Evolutionary conservation across 2,113 vertebrate species (phyloP).

Genomic region (Shinisaurus crocodilurus): DNA sequence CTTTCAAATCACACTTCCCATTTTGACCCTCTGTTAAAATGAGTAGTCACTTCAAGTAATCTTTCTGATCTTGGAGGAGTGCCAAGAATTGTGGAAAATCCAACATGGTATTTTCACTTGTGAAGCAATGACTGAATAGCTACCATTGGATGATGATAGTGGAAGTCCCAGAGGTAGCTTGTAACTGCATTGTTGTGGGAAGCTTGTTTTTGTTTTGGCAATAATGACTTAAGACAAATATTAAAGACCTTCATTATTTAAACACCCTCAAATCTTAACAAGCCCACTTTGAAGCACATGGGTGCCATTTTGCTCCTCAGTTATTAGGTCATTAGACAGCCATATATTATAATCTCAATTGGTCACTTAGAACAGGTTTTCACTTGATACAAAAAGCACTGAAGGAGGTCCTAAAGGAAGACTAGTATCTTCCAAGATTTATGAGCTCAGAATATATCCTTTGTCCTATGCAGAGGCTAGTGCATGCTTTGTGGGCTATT

Average conservation of each 20-base stretch:
- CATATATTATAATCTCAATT: background rate
- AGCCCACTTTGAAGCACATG: background rate
- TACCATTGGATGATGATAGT: background rate
- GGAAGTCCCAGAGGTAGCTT: background rate
- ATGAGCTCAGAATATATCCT: fast-evolving
- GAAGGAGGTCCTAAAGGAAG: background rate
- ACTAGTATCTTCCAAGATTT: background rate
- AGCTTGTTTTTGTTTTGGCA: no score
- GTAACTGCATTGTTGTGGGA: background rate
- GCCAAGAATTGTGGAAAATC: no score
- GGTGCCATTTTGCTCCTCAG: background rate
- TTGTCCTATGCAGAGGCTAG: background rate
- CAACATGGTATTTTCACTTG: no score
- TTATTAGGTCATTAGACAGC: background rate
- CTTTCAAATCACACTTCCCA: background rate
- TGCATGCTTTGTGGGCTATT: background rate
- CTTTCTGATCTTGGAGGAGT: no score
- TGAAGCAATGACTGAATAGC: no score
- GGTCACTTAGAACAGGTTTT: background rate
- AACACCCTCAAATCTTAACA: background rate
- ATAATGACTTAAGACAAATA: background rate
- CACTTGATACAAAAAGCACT: background rate
- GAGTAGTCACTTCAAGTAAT: no score
- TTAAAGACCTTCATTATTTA: background rate
- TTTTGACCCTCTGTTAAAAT: background rate